These are phyloP conservation scores for Macrotis lagotis DNA, from an alignment of 2,113 vertebrate species.

Conservation along the genomic window DNA sequence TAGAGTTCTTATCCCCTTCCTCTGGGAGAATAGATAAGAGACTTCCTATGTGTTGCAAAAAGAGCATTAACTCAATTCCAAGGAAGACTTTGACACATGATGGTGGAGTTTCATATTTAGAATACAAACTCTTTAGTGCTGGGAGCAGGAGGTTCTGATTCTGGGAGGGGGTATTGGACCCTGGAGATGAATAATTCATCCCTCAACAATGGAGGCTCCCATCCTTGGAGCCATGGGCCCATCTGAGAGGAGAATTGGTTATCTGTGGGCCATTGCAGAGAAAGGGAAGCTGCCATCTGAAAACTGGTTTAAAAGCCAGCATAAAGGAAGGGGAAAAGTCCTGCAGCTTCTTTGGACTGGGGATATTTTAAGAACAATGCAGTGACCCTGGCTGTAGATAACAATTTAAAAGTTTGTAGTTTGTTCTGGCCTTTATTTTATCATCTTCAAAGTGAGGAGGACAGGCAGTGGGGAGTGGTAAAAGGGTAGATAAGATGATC, in stretches of 20 bases:
- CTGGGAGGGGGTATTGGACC: neutral
- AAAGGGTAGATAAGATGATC: neutral
- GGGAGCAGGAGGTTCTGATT: neutral
- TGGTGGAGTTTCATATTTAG: constrained; percentile 6
- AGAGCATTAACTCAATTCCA: neutral
- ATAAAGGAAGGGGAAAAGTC: neutral
- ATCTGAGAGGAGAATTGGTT: neutral
- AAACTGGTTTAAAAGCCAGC: neutral
- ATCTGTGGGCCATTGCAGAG: neutral
- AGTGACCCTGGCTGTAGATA: neutral
- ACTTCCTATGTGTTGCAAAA: neutral
- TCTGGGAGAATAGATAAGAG: neutral
- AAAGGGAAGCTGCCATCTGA: neutral
- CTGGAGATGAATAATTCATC: neutral
- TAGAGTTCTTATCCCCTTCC: neutral
- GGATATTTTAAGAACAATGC: neutral
- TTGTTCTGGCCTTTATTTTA: neutral
- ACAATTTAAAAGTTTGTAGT: neutral
- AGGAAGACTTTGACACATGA: neutral
- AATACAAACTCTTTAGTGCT: constrained; percentile 29
- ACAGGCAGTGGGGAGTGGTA: no score
- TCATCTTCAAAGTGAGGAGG: neutral
- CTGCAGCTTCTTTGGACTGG: neutral
- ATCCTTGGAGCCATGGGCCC: neutral
- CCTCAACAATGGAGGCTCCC: neutral